Base-by-base conservation (phyloP, 2,113 vertebrate genomes). In the Cygnus atratus region DNA sequence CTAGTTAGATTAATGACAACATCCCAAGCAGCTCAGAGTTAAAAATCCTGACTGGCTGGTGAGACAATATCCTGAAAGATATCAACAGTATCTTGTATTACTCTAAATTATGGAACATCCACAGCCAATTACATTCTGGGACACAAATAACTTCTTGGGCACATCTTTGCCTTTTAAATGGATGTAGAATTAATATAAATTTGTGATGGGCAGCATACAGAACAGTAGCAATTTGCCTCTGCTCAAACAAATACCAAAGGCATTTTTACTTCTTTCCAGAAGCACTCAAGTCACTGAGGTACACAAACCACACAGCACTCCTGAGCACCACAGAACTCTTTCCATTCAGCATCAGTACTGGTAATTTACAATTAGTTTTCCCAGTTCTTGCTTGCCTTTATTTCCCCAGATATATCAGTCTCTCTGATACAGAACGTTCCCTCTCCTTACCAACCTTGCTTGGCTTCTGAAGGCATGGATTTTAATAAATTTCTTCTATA, bases 61-160 rank as follows among this genome's bases (percentile, higher is more conserved):
- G 41, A 95, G 58, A 81, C 84, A 84, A 87, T 68, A 82, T 57
- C 87, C 71, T 90, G 28, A 93, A 81, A 96, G 78, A 68, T 59
- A 91, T 31, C 52, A 70, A 90, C 63, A 67, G 31, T 48, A 59
- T 63, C 79, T 84, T 84, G 61, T 28, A 84, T 93, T 92, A 78
- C 63, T 61, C 55, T 84, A 92, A 94, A 88, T 94, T 78, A 93
- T 21, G 37, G 48, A 93, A 96, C 28, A 67, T 41, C 73, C 87
- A 84, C 43, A 90, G 72, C 67, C 85, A 93, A 74, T 93, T 92
- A 94, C n/a, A 63, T 46, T 86, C 72, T 94, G 90, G 63, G 54
- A 85, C 78, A 90, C 50, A 91, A 89, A 72, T 37, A 91, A 94
- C 54, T 77, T 77, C 16, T 71, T 37, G 91, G 61, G n/a, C 48